A percentile compares a stretch with the other conserved stretches of the same genome.
Evolutionary conservation across 2,888 invertebrate species (phyloP).

Genomic region (Cloeon dipterum): DNA sequence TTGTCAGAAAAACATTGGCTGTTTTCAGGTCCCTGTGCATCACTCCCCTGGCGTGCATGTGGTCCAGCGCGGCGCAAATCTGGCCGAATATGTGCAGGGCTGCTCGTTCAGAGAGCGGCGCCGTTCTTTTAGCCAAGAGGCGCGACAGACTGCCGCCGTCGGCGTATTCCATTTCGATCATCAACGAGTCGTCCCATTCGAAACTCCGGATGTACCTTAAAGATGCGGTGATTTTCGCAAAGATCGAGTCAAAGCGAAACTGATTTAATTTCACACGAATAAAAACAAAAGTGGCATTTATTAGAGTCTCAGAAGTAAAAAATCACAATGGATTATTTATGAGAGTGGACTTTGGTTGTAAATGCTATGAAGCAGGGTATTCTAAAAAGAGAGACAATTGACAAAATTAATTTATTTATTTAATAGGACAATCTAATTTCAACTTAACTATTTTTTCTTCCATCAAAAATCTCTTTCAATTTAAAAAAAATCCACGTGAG

Average conservation of each 20-base stretch:
- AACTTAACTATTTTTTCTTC: too few relatives aligned
- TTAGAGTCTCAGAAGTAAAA: too few relatives aligned
- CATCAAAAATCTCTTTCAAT: too few relatives aligned
- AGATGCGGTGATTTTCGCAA: conserved; percentile 6
- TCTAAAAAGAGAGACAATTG: too few relatives aligned
- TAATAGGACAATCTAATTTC: too few relatives aligned
- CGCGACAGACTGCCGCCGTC: conserved; percentile 49
- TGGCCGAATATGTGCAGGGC: conserved; percentile 38
- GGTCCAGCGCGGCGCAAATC: conserved; percentile 40
- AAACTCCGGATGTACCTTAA: conserved; percentile 44
- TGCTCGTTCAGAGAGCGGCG: conserved; percentile 32
- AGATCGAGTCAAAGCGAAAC: not conserved
- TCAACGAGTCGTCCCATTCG: conserved; percentile 39
- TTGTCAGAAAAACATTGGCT: conserved; percentile 49
- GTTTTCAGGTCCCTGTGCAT: conserved; percentile 45
- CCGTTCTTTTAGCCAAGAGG: conserved; percentile 27
- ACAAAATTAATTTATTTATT: too few relatives aligned
- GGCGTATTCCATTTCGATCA: conserved; percentile 61
- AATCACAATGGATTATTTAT: too few relatives aligned
- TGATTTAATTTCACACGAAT: too few relatives aligned
- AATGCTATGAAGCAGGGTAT: too few relatives aligned
- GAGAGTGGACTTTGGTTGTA: too few relatives aligned
- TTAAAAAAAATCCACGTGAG: too few relatives aligned
- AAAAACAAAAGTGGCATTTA: too few relatives aligned
- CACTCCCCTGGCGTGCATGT: conserved; percentile 45